Evolutionary conservation across 2,113 vertebrate species (phyloP).

Genomic region (Mobula hypostoma): DNA sequence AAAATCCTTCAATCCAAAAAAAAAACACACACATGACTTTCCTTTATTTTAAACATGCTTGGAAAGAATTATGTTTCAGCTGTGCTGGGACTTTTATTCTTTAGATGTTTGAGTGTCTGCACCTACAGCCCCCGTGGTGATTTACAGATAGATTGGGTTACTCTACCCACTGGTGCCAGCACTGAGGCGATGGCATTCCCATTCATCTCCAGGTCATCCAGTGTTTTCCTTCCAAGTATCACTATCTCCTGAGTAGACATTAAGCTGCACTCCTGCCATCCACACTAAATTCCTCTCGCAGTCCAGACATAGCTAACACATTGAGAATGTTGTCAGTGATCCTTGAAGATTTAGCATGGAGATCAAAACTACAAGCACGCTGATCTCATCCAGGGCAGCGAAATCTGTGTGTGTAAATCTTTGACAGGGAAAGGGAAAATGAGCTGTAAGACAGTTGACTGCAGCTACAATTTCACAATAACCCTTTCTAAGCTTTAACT

Average conservation of each 20-base stretch:
- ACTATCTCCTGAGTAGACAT: slow-evolving; percentile 14
- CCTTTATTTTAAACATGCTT: neutral
- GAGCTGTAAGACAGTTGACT: neutral
- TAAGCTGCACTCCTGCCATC: neutral
- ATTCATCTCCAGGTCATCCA: neutral
- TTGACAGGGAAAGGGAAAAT: neutral
- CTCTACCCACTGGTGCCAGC: neutral
- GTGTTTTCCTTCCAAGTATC: slow-evolving; percentile 28
- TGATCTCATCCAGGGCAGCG: neutral
- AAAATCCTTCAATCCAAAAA: neutral
- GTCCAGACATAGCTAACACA: neutral
- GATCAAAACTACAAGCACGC: slow-evolving; percentile 23
- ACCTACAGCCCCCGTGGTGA: neutral
- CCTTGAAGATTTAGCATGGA: slow-evolving; percentile 25
- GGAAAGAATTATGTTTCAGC: slow-evolving; percentile 10
- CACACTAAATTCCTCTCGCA: slow-evolving; percentile 18
- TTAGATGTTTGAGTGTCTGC: slow-evolving; percentile 17
- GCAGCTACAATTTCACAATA: neutral
- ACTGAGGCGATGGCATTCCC: neutral
- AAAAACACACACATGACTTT: neutral
- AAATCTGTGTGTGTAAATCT: neutral
- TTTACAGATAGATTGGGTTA: slow-evolving; percentile 23
- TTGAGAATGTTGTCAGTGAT: slow-evolving; percentile 28
- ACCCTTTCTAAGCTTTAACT: neutral
- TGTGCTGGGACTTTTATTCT: neutral